Evolutionary conservation across 2,113 vertebrate genomes (phyloP).

Genomic region (Poicephalus meyeri): DNA sequence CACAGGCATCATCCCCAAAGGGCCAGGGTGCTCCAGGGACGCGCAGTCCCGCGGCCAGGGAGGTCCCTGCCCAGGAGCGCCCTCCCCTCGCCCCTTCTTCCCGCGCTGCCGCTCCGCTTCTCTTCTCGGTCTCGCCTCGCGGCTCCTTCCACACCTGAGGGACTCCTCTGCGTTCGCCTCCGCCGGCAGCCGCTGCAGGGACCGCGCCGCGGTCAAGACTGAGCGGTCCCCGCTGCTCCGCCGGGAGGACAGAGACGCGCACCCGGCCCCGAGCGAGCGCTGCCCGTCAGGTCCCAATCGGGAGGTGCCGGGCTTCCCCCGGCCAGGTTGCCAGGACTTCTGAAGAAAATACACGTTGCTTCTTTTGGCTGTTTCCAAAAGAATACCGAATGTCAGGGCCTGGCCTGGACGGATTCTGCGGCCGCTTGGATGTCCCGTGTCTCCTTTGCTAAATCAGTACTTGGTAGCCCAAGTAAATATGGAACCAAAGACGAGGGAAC

Average conservation of each 20-base stretch:
- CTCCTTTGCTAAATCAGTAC: background rate
- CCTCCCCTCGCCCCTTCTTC: background rate
- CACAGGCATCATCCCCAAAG: background rate
- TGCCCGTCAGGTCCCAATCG: background rate
- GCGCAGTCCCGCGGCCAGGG: background rate
- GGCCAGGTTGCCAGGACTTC: background rate
- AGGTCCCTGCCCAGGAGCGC: background rate
- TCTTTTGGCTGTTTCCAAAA: background rate
- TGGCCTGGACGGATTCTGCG: background rate
- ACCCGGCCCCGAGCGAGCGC: too few species aligned
- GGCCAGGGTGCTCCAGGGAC: background rate
- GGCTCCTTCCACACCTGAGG: background rate
- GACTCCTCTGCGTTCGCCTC: background rate
- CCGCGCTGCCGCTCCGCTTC: background rate
- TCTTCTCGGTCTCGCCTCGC: background rate
- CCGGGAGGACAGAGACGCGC: too few species aligned
- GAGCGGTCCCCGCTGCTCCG: too few species aligned
- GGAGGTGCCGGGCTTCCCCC: background rate
- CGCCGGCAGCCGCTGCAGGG: too few species aligned
- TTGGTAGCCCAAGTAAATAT: background rate
- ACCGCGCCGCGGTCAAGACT: too few species aligned
- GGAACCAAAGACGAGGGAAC: background rate
- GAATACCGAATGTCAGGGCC: background rate
- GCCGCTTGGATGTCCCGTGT: background rate
- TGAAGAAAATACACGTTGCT: background rate